Evolutionary conservation across 2,888 invertebrate species (phyloP), one percentile per base, ranked within the genome.

Genomic region (Hymenopus coronatus): DNA sequence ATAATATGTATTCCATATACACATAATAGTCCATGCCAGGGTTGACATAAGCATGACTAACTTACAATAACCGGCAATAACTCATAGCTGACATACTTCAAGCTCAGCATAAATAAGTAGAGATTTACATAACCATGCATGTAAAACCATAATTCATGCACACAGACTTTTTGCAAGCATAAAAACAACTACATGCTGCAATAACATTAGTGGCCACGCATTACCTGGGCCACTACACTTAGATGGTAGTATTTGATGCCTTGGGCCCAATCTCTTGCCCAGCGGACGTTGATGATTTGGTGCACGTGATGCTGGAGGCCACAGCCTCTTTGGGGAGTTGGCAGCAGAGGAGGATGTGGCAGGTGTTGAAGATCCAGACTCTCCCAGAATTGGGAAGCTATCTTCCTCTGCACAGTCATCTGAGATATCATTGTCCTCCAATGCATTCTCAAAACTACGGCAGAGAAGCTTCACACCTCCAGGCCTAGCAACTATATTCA

Each of bases 251-350:
- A 94, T 93, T 89, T 94, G 94, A 87, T 92, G 92, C 91, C 92
- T 93, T 86, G 94, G 91, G 90, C 95, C 93, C 91, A 94, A 92
- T 92, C 94, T 94, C 93, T 94, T 93, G 91, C 94, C 94, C 91
- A 95, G 92, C 91, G 93, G 92, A 92, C 89, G 89, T 83, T 89
- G 89, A 25, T 89, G 89, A 25, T 84, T 82, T 25, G 89, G 90
- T n/a, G 89, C 90, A 28, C 90, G 84, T 27, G 90, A 90, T 82
- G 90, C 93, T 6, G 93, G 93, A 89, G 93, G 93, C 93, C 93
- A 94, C 91, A 95, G 92, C 88, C 95, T 93, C 92, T 95, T 96
- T 0, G 96, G 96, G 0, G 95, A 95, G 91, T 95, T 95, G 0
- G 95, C 94, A 90, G 95, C 95, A 91, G 95, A 95, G 0, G 96